phyloP scores from a whole-genome alignment of 2,888 invertebrate species.

The Leptinotarsa tumamoca region DNA sequence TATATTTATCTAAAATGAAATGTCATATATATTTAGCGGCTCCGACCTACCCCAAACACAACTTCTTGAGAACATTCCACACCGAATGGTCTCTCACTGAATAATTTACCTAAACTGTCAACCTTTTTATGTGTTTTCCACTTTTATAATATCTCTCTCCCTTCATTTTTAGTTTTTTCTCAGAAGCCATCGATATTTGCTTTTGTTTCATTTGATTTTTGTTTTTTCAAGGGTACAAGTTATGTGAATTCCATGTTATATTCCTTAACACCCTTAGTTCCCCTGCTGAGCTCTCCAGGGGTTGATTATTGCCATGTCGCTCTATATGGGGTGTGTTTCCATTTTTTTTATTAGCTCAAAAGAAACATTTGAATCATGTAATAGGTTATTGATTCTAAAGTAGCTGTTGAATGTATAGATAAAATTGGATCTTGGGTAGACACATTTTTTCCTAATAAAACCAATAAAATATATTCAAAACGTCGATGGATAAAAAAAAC shows the following conservation, averaged over 20 bases:
- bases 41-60: slow-evolving; percentile 26
- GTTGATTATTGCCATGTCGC: slow-evolving; percentile 43
- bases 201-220: slow-evolving; percentile 16
- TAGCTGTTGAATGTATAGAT: background rate
- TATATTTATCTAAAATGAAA: too few relatives aligned
- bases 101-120: slow-evolving; percentile 23
- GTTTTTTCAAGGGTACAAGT: slow-evolving; percentile 31
- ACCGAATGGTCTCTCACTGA: slow-evolving; percentile 14
- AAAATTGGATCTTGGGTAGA: too few relatives aligned
- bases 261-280: slow-evolving; percentile 30
- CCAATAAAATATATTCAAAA: too few relatives aligned
- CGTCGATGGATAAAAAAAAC: too few relatives aligned
- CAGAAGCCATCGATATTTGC: background rate
- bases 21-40: background rate
- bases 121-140: slow-evolving; percentile 25
- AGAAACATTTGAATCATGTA: background rate
- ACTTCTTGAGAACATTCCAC: slow-evolving; percentile 35
- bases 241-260: slow-evolving; percentile 50
- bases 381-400: slow-evolving; percentile 6
- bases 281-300: slow-evolving; percentile 14
- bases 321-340: slow-evolving; percentile 23
- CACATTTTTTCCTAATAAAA: too few relatives aligned
- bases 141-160: slow-evolving; percentile 31
- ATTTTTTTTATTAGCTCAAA: slow-evolving; percentile 9
- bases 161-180: slow-evolving; percentile 3